phyloP scores from a whole-genome alignment of 2,113 vertebrate species.

The Crotophaga sulcirostris region DNA sequence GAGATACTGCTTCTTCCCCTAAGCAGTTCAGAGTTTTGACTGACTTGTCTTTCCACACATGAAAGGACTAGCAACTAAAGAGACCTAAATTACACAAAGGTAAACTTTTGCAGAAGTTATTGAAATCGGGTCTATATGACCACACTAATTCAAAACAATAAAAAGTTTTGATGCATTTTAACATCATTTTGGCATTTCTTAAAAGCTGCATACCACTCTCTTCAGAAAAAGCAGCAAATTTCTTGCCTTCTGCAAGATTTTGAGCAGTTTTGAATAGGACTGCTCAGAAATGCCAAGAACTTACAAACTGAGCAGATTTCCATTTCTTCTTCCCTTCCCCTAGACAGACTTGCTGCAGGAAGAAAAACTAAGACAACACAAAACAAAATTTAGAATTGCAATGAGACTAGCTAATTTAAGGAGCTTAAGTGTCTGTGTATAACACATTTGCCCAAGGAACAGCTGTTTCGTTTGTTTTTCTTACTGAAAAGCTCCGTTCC shows the following conservation, averaged over 20 bases:
- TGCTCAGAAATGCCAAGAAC: background rate
- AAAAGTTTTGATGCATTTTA: background rate
- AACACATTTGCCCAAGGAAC: slow-evolving; percentile 30
- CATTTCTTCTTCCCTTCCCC: background rate
- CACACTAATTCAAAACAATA: background rate
- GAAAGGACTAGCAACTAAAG: background rate
- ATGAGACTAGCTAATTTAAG: slow-evolving; percentile 13
- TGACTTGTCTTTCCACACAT: background rate
- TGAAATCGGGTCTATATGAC: background rate
- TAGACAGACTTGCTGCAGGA: background rate
- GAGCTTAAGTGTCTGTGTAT: background rate
- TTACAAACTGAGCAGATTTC: background rate
- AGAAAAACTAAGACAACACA: background rate
- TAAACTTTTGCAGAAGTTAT: background rate
- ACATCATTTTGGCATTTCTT: background rate
- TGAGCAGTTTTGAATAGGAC: background rate
- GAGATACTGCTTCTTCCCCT: background rate
- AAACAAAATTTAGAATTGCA: background rate
- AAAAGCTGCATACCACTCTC: background rate
- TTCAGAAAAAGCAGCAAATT: background rate
- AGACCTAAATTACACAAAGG: background rate
- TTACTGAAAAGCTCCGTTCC: slow-evolving; percentile 14
- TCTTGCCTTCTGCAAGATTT: background rate
- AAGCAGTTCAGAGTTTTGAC: background rate
- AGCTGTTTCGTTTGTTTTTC: slow-evolving; percentile 43